A percentile compares a stretch with the other conserved stretches of the same genome.
Conservation (phyloP, 1,140 invertebrate genomes). For the Chrysopa pallens region DNA sequence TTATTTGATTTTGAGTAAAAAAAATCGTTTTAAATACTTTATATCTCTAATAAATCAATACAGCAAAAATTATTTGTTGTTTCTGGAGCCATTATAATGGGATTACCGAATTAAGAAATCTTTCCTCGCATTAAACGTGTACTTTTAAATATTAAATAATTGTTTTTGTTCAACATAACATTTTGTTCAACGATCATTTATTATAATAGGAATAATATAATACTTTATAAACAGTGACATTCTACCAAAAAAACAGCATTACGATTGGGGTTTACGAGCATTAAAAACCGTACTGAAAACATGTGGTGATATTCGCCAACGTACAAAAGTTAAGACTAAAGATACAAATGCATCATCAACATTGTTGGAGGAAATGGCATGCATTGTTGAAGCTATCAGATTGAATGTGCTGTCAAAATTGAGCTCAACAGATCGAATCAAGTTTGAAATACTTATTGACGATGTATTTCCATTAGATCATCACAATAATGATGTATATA, state of each 20-base stretch:
- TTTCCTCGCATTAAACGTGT: no score
- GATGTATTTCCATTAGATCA: conserved; percentile 50
- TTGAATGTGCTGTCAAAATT: conserved; percentile 89
- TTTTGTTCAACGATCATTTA: no score
- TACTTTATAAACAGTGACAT: background rate
- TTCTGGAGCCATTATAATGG: no score
- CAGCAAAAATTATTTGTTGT: no score
- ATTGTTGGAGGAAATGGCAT: conserved; percentile 26
- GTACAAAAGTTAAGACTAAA: conserved; percentile 8
- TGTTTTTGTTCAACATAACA: no score
- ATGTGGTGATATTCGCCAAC: conserved; percentile 32
- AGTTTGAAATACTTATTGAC: conserved; percentile 58
- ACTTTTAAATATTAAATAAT: no score
- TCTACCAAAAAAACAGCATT: conserved; percentile 51
- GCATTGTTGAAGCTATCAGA: conserved; percentile 33
- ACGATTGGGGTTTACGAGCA: conserved; percentile 94
- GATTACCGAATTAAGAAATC: no score
- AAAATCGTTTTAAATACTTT: no score
- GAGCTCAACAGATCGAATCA: conserved; percentile 55
- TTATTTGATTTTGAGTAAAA: no score
- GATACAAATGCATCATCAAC: conserved; percentile 4
- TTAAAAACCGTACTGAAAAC: conserved; percentile 77
- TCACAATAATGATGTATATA: no score
- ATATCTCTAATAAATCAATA: no score
- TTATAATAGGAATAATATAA: no score